Conservation (phyloP, 2,797 vertebrate genomes). For the Myoxocephalus aenaeus region DNA sequence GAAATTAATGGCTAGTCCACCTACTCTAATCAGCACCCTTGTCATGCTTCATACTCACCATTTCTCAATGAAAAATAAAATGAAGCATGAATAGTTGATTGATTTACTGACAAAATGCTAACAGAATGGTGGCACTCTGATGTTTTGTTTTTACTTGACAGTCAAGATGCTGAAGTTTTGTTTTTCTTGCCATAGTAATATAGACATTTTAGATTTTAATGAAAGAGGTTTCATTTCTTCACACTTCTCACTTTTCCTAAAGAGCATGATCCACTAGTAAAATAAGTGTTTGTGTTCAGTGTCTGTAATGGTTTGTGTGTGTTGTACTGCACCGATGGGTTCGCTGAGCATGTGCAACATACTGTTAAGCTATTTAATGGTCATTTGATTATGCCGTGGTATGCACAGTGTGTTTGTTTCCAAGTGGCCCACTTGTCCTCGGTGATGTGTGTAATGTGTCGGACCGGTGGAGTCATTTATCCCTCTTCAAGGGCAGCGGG, state of each 20-base stretch:
- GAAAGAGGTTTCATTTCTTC: background rate
- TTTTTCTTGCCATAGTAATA: background rate
- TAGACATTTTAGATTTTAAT: background rate
- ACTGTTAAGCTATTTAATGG: slow-evolving; percentile 12
- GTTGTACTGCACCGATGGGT: slow-evolving; percentile 14
- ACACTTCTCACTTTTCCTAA: background rate
- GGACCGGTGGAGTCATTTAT: slow-evolving; percentile 64
- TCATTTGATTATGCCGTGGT: slow-evolving; percentile 26
- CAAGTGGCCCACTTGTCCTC: slow-evolving; percentile 49
- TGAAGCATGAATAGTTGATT: slow-evolving; percentile 24
- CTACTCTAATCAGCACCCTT: slow-evolving; percentile 13
- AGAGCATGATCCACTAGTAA: background rate
- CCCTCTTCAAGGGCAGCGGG: slow-evolving; percentile 67
- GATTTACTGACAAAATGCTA: slow-evolving; percentile 22
- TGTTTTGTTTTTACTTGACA: background rate
- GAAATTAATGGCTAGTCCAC: slow-evolving; percentile 17
- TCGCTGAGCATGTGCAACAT: slow-evolving; percentile 3
- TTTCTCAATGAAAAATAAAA: slow-evolving; percentile 18
- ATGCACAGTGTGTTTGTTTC: slow-evolving; percentile 9
- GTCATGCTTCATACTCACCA: background rate
- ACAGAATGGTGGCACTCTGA: background rate
- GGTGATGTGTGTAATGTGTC: slow-evolving; percentile 47
- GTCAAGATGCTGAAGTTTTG: background rate
- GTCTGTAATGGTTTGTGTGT: background rate
- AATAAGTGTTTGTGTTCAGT: background rate